These are phyloP conservation scores for Xiphophorus maculatus DNA, from an alignment of 2,113 vertebrate genomes.

Conservation along the genomic window DNA sequence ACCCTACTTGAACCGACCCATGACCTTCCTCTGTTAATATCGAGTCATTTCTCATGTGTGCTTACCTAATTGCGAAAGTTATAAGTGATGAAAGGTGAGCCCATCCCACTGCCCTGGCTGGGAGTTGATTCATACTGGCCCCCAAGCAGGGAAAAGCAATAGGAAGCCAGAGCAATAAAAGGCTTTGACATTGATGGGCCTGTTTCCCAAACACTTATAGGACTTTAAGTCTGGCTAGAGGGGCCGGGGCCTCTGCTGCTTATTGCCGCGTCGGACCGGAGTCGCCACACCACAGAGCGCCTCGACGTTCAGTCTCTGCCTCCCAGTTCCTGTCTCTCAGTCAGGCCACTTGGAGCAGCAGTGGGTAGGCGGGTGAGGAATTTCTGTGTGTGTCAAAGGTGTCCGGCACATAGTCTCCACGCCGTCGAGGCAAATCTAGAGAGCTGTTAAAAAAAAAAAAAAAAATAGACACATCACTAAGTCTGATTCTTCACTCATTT, in stretches of 20 bases:
- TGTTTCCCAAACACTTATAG: constrained; percentile 76
- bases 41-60: constrained; percentile 55
- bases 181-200: constrained; percentile 76
- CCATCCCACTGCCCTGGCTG: constrained; percentile 42
- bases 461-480: background rate
- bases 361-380: constrained; percentile 75
- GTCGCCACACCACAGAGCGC: constrained; percentile 65
- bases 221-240: constrained; percentile 68
- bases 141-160: constrained; percentile 76
- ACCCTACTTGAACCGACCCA: constrained; percentile 30
- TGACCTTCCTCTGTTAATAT: constrained; percentile 48
- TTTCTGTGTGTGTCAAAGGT: constrained; percentile 73
- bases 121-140: constrained; percentile 53
- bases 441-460: constrained; percentile 4
- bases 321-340: constrained; percentile 56
- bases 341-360: constrained; percentile 18
- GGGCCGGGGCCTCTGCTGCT: constrained; percentile 63
- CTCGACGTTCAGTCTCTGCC: constrained; percentile 52
- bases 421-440: constrained; percentile 64
- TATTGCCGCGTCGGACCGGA: constrained; percentile 73
- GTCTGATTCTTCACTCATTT: constrained; percentile 2
- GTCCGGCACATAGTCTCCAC: constrained; percentile 78
- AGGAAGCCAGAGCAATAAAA: constrained; percentile 78
- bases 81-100: constrained; percentile 70
- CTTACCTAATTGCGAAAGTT: constrained; percentile 63